These are phyloP conservation scores for Eupristina koningsbergeri DNA, from an alignment of 1,140 invertebrate genomes.

Conservation along the genomic window DNA sequence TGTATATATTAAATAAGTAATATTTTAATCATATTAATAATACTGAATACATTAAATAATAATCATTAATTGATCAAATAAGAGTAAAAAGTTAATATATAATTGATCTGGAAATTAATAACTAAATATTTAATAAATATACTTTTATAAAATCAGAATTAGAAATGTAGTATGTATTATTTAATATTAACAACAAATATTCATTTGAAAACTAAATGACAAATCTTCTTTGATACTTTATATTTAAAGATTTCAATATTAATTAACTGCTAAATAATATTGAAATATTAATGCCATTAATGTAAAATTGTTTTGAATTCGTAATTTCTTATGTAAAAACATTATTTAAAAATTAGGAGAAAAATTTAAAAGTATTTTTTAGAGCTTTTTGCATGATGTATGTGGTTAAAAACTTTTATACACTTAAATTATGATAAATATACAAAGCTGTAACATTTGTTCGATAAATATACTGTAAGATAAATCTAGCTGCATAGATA, in stretches of 20 bases:
- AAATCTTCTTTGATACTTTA: too few relatives aligned
- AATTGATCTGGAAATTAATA: too few relatives aligned
- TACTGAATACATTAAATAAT: too few relatives aligned
- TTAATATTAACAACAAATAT: not conserved
- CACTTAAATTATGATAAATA: conserved; percentile 19
- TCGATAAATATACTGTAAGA: conserved; percentile 43
- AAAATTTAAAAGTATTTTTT: not conserved
- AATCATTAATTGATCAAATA: too few relatives aligned
- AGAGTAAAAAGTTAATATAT: too few relatives aligned
- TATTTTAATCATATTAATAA: too few relatives aligned
- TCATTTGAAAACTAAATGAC: not conserved
- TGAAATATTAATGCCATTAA: not conserved
- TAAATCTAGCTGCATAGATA: conserved; percentile 27
- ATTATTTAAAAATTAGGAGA: not conserved
- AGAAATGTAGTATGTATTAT: not conserved
- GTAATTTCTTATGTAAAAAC: not conserved
- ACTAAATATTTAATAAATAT: too few relatives aligned
- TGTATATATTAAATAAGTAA: too few relatives aligned
- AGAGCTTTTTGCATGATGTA: not conserved
- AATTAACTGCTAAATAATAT: too few relatives aligned
- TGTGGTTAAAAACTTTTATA: not conserved
- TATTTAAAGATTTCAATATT: too few relatives aligned
- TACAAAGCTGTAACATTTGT: conserved; percentile 44
- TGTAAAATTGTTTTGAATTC: not conserved
- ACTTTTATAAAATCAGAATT: not conserved